phyloP scores from a whole-genome alignment of 2,113 vertebrate species.

The Tretioscincus oriximinensis region DNA sequence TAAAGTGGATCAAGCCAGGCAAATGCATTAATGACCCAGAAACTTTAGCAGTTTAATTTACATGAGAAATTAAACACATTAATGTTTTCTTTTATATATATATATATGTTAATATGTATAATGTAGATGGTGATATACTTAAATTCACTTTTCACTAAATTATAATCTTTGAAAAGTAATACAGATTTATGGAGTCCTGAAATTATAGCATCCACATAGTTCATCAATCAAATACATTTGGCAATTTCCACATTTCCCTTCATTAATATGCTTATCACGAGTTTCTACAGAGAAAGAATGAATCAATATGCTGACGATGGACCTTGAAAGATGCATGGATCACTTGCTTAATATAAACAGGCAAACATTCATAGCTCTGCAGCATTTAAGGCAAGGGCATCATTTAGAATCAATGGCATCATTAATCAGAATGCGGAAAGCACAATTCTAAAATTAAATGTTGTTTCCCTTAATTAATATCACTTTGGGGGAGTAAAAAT shows the following conservation, averaged over 20 bases:
- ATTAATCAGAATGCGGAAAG: conserved; percentile 23
- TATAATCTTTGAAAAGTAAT: background rate
- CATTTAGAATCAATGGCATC: conserved; percentile 18
- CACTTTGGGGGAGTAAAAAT: conserved; percentile 7
- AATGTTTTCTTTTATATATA: background rate
- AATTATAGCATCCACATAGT: background rate
- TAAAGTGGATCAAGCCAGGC: too few species aligned
- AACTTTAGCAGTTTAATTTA: too few species aligned
- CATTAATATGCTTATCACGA: conserved; percentile 11
- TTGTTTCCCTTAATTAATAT: conserved; percentile 25
- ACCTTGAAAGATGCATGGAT: conserved; percentile 12
- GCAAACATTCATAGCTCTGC: conserved; percentile 6
- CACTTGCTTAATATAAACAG: conserved; percentile 18
- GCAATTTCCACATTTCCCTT: background rate
- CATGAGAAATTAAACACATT: too few species aligned
- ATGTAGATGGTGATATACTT: background rate
- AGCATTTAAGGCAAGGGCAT: conserved; percentile 8
- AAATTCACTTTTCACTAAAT: too few species aligned
- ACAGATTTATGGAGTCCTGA: background rate
- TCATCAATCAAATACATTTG: background rate
- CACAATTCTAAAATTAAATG: conserved; percentile 10
- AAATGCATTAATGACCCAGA: too few species aligned
- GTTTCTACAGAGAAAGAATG: conserved; percentile 1
- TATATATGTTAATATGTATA: background rate
- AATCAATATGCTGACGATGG: conserved; percentile 11